Base-by-base conservation (phyloP, 2,888 invertebrate species). In the Micropterix aruncella region DNA sequence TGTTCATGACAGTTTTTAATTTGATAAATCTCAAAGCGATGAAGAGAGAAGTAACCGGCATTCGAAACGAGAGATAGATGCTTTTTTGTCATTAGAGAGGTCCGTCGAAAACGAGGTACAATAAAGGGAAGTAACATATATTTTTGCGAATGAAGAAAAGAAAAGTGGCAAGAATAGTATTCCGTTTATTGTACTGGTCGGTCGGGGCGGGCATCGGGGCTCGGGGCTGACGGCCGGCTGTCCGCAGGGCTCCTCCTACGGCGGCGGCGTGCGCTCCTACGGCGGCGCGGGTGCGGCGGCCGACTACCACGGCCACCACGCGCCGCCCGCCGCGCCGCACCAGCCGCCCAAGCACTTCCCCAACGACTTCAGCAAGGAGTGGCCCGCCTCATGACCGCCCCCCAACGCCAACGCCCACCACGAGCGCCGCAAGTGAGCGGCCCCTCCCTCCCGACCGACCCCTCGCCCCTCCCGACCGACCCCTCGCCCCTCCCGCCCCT, bases 341-440 rank as follows among this genome's bases (percentile, higher is more conserved):
- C 70, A 70, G 67, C 69, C 70, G 62, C 70, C 68, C 63, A 71
- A 71, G 67, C 71, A 70, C 66, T 70, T 69, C 69, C 58, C 63
- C 60, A 64, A 61, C 63, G 70, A 70, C 61, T 70, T 70, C 65
- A 65, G 60, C 68, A 71, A 71, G 70, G 71, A 71, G 66, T 70
- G 71, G 71, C 69, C 70, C 54, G 66, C 70, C 65, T 70, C 70
- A 54, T 70, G 70, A 47, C 47, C 51, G 49, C 46, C 51, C 38
- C 38, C 5, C 16, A 14, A 4, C 5, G n/a, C 12, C 16, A 5
- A 38, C 38, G 4, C 9, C 16, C 5, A 38, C 38, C 5, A 14
- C 38, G 38, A 5, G 5, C 27, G 27, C 27, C 27, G 27, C 27
- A 50, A 50, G 50, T 50, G 50, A 50, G 49, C 40, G 44, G 27